Evolutionary conservation across 2,113 vertebrate genomes (phyloP), one percentile per base, ranked within the genome.

Genomic region (Barnardius zonarius): DNA sequence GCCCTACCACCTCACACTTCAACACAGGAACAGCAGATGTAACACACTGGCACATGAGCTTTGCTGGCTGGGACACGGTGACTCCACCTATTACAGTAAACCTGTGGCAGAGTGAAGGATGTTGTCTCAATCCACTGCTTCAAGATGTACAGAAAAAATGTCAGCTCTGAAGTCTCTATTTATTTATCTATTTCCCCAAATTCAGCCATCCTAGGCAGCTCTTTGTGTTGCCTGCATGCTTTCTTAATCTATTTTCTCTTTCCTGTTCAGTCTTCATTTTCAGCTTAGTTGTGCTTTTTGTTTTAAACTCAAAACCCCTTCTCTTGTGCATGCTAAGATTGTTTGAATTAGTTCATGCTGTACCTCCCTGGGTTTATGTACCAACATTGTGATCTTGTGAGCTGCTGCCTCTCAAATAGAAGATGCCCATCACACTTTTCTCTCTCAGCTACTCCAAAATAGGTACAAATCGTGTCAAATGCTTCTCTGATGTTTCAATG

Each of bases 401-500:
- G 24, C 76, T 93, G 46, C 48, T 88, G 33, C 51, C 23, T 88
- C 37, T 95, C 44, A 82, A 62, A 73, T 1, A 91, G 30, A 91
- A 91, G 52, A 78, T 75, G 14, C 28, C 46, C 17, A 19, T 89
- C 62, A 37, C 17, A 23, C 79, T 92, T 82, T 94, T 82, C 55
- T 77, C 39, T 87, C 95, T 79, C 31, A 84, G 69, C 43, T 33
- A 27, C 69, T 81, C 46, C 43, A 85, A 7, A 75, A 55, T 86
- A 48, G 80, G 64, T 82, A 78, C 55, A 95, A 79, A 64, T 90
- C 74, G 73, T 16, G 44, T 85, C 74, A 91, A 89, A 82, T 51
- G 14, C 52, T 93, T 52, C 63, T 81, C n/a, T 91, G 84, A 85
- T 91, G 44, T 95, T 76, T 81, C 87, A 92, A 4, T 76, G 33